phyloP scores from a whole-genome alignment of 1,140 invertebrate genomes.

The Chrysoperla carnea region DNA sequence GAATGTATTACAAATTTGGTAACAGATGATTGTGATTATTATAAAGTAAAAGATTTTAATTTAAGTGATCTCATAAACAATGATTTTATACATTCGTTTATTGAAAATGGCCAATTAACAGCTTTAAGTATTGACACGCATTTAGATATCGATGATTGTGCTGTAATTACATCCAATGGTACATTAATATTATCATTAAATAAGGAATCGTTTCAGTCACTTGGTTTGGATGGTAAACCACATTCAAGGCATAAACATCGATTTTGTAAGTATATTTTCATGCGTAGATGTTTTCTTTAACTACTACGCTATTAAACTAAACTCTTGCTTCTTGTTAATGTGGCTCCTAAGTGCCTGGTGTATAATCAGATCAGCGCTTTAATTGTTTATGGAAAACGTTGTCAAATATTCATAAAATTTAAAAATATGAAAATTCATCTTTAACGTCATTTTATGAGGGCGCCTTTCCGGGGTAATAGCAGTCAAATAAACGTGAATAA shows the following conservation, averaged over 20 bases:
- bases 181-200: constrained; percentile 27
- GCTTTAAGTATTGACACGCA: constrained; percentile 25
- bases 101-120: constrained; percentile 22
- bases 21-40: constrained; percentile 32
- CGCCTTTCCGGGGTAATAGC: too few species aligned
- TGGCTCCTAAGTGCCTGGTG: constrained; percentile 8
- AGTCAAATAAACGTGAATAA: too few species aligned
- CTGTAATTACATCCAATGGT: constrained; percentile 28
- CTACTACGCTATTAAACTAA: neutral
- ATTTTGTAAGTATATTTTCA: constrained; percentile 28
- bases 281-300: neutral
- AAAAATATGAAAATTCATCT: too few species aligned
- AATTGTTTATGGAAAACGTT: too few species aligned
- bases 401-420: too few species aligned
- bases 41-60: constrained; percentile 25
- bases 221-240: constrained; percentile 31
- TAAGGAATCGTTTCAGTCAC: constrained; percentile 26
- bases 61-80: constrained; percentile 25
- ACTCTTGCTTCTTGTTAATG: constrained; percentile 2
- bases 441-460: too few species aligned
- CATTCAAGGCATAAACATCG: constrained; percentile 15
- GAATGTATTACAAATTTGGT: constrained; percentile 20
- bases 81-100: constrained; percentile 31
- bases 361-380: too few species aligned
- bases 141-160: constrained; percentile 31